A percentile compares a stretch with the other conserved stretches of the same genome.
These are phyloP conservation scores for Stichopus chloronotus DNA, from an alignment of 35 echinoderm and acorn worm genomes.

Conservation along the genomic window DNA sequence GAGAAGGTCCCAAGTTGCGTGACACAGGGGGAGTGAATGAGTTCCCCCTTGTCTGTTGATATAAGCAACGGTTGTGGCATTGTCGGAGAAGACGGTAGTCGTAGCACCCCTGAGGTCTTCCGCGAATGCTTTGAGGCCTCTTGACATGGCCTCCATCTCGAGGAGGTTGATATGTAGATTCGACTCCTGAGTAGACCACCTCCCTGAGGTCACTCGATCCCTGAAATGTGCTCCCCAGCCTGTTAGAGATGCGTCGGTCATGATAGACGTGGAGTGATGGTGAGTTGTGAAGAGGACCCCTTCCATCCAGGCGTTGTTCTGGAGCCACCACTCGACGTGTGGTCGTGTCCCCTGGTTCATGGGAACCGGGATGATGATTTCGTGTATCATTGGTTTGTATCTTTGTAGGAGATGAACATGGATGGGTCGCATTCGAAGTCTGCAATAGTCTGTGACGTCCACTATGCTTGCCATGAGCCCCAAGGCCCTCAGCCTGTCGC, in stretches of 20 bases:
- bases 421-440: too few species aligned
- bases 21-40: background rate
- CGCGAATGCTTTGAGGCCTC: background rate
- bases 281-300: too few species aligned
- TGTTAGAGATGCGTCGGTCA: background rate
- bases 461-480: too few species aligned
- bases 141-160: background rate
- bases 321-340: too few species aligned
- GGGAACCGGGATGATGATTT: too few species aligned
- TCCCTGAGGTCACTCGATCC: background rate
- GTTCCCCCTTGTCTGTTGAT: slow-evolving; percentile 62
- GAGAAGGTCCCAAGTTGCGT: background rate
- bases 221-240: background rate
- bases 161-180: slow-evolving; percentile 19
- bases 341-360: too few species aligned
- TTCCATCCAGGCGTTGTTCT: too few species aligned
- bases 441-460: too few species aligned
- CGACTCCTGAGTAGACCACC: background rate
- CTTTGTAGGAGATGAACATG: too few species aligned
- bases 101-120: background rate
- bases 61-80: slow-evolving; percentile 44
- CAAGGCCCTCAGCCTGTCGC: too few species aligned
- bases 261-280: background rate
- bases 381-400: too few species aligned
- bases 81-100: slow-evolving; percentile 37